phyloP scores from a whole-genome alignment of 2,113 vertebrate genomes.

The Macroglossus sobrinus region DNA sequence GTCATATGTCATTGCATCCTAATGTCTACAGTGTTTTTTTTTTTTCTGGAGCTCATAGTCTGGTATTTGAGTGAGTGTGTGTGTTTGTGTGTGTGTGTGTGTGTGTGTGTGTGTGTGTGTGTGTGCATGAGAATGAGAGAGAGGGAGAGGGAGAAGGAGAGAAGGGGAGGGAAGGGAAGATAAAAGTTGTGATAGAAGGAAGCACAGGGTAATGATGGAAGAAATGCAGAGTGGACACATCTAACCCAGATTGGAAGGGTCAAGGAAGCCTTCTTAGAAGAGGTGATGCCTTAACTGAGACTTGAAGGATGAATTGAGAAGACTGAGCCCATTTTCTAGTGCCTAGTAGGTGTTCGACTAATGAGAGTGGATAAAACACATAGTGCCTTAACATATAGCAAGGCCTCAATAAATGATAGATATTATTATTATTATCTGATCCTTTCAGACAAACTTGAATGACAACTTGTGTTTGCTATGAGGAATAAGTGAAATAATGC shows the following conservation, averaged over 20 bases:
- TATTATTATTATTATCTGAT: neutral
- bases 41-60: neutral
- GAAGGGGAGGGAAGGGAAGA: neutral
- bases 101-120: neutral
- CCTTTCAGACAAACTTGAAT: neutral
- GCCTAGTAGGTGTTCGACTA: neutral
- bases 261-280: constrained; percentile 6
- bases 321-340: neutral
- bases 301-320: neutral
- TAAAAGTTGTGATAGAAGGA: neutral
- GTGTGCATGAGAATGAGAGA: too few species aligned
- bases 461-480: neutral
- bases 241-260: neutral
- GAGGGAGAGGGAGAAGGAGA: too few species aligned
- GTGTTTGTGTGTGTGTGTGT: neutral
- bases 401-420: neutral
- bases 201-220: neutral
- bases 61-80: neutral
- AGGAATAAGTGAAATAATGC: neutral
- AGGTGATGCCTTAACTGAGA: neutral
- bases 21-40: neutral
- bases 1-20: neutral
- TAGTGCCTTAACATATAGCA: neutral
- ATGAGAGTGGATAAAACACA: neutral
- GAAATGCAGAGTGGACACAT: neutral